A percentile compares a stretch with the other conserved stretches of the same genome.
These are phyloP conservation scores for Scaptomyza cyrtandrae DNA, from an alignment of 2,888 invertebrate genomes.

Conservation along the genomic window DNA sequence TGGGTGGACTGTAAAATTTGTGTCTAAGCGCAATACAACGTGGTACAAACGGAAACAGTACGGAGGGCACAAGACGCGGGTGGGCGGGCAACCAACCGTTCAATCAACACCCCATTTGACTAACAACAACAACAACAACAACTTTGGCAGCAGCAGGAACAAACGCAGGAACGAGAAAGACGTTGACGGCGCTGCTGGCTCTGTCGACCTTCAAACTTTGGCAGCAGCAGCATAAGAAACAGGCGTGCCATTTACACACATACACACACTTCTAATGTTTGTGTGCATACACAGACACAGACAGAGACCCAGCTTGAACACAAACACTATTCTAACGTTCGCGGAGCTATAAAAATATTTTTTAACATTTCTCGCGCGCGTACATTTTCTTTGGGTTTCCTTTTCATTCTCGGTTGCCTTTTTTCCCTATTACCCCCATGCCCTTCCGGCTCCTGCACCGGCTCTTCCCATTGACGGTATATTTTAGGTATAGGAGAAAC, in stretches of 20 bases:
- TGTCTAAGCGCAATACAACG: constrained; percentile 74
- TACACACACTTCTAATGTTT: constrained; percentile 17
- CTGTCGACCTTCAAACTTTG: constrained; percentile 60
- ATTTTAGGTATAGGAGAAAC: constrained; percentile 67
- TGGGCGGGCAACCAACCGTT: constrained; percentile 68
- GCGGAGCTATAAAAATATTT: constrained; percentile 79
- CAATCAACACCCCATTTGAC: constrained; percentile 80
- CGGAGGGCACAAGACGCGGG: not conserved
- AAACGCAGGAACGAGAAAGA: constrained; percentile 17
- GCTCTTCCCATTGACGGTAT: constrained; percentile 26
- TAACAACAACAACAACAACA: constrained; percentile 55
- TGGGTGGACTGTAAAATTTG: constrained; percentile 74
- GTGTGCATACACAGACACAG: not conserved
- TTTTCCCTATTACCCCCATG: not conserved
- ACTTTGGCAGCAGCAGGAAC: constrained; percentile 13
- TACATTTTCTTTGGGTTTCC: constrained; percentile 69
- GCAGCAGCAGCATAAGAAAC: constrained; percentile 35
- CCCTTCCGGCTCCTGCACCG: not conserved
- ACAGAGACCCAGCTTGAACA: constrained; percentile 29
- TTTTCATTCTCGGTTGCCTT: constrained; percentile 44
- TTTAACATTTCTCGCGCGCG: constrained; percentile 76
- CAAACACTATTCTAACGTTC: constrained; percentile 81
- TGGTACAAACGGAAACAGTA: constrained; percentile 17
- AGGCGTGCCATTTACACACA: constrained; percentile 21
- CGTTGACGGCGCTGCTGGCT: constrained; percentile 36